Evolutionary conservation across 2,888 invertebrate genomes (phyloP), one percentile per base, ranked within the genome.

Genomic region (Balanococcus diminutus): DNA sequence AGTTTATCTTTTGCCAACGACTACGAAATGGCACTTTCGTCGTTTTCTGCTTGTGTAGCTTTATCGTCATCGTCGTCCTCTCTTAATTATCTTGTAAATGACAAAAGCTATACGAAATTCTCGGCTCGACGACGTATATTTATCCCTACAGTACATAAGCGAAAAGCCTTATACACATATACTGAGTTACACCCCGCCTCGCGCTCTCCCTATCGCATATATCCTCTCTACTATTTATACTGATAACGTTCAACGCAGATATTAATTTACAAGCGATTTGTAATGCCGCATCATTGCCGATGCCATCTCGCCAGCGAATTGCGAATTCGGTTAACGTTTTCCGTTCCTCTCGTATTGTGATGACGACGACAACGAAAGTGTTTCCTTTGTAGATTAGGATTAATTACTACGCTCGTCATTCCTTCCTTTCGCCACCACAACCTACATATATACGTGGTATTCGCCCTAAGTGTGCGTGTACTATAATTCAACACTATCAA

Each of bases 211-310:
- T 5, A 51, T 51, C 19, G 3, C 51, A 8, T 51, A 51, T 51
- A n/a, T 19, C 51, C n/a, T 51, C 36, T 51, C 19, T 51, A n/a
- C n/a, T 36, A 6, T 6, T 8, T 36, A 8, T 36, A n/a, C 61
- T 67, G 61, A 67, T 67, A 67, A 67, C 61, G 61, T 67, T 28
- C 28, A n/a, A 51, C 28, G 61, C 61, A 67, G 25, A 67, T 67
- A 67, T 67, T 67, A 67, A 67, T 67, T 67, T 67, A 67, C 61
- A 67, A 67, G n/a, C 61, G 61, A 67, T 67, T 67, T 28, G 61
- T 51, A 51, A 51, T 51, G 51, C 51, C 8, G 36, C n/a, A n/a
- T 36, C 36, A 36, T 4, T 36, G 36, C 36, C 36, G 51, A 51
- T 51, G 51, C 51, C 51, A 51, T 51, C n/a, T n/a, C 51, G 19